Evolutionary conservation across 2,113 vertebrate species (phyloP).

Genomic region (Motacilla tschutschensis): DNA sequence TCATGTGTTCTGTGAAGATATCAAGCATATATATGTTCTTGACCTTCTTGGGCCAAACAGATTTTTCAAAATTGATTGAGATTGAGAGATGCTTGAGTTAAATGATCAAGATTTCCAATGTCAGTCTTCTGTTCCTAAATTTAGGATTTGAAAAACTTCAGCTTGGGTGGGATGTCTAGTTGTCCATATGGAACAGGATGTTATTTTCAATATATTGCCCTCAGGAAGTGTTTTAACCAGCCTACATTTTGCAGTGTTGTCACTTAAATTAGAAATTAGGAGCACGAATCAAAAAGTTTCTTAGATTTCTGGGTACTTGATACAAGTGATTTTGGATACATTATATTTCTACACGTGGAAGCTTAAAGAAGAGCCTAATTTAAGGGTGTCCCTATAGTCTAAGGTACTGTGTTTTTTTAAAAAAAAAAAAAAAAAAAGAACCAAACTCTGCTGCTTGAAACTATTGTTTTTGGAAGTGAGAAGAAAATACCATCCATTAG

Average conservation of each 20-base stretch:
- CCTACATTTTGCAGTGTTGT: background rate
- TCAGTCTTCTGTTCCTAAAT: constrained; percentile 8
- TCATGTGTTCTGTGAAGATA: background rate
- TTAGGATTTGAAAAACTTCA: background rate
- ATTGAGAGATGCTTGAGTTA: background rate
- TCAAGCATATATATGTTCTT: background rate
- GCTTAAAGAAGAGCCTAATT: background rate
- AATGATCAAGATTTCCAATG: background rate
- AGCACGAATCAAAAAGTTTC: background rate
- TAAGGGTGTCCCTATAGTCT: background rate
- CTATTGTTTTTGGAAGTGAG: background rate
- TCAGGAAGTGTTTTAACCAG: constrained; percentile 3
- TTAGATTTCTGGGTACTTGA: background rate
- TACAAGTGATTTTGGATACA: background rate
- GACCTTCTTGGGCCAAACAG: background rate
- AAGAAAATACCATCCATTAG: background rate
- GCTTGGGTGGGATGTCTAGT: background rate
- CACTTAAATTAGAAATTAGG: background rate
- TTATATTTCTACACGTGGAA: background rate
- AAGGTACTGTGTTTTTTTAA: background rate
- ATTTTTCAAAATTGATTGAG: background rate
- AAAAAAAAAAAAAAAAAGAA: background rate
- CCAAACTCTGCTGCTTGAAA: background rate
- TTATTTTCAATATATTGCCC: constrained; percentile 3
- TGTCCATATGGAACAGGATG: constrained; percentile 11